Percentiles rank a stretch among this genome's conserved stretches.
phyloP scores from a whole-genome alignment of 1,140 invertebrate genomes.

The Trinorchestia longiramus region DNA sequence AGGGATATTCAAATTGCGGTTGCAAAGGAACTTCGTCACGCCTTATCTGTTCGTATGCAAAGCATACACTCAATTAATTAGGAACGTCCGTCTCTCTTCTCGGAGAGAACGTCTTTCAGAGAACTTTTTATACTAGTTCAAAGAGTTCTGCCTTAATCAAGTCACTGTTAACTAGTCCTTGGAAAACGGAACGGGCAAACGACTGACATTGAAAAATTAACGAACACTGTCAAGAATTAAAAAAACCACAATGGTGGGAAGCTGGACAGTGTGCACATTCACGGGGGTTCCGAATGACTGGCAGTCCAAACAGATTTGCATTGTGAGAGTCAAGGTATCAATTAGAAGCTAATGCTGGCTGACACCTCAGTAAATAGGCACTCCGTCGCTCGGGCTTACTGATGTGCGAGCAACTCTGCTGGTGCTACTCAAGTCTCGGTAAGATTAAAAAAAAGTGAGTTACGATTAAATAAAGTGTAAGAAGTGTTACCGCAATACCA shows the following conservation, averaged over 20 bases:
- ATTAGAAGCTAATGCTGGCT: conserved; percentile 44
- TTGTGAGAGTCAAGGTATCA: conserved; percentile 49
- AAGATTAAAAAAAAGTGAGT: not conserved
- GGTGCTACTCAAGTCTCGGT: not conserved
- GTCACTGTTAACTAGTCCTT: not conserved
- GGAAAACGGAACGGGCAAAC: not conserved
- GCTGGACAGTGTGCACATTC: conserved; percentile 37
- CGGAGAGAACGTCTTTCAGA: not conserved
- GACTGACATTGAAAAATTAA: not conserved
- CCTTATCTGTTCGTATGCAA: not conserved
- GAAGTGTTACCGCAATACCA: not conserved
- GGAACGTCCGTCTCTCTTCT: not conserved
- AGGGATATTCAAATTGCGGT: too few relatives aligned
- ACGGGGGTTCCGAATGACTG: conserved; percentile 47
- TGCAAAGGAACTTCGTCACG: not conserved
- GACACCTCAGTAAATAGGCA: conserved; percentile 36
- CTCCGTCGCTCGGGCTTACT: not conserved
- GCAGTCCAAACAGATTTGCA: conserved; percentile 54
- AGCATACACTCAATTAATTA: not conserved
- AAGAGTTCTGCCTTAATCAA: not conserved
- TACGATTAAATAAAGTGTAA: not conserved
- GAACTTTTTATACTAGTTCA: not conserved
- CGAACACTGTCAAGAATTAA: not conserved
- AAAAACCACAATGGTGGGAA: not conserved
- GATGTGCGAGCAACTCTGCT: conserved; percentile 21